Evolutionary conservation across 2,113 vertebrate genomes (phyloP), one percentile per base, ranked within the genome.

Genomic region (Sylvilagus bachmani): DNA sequence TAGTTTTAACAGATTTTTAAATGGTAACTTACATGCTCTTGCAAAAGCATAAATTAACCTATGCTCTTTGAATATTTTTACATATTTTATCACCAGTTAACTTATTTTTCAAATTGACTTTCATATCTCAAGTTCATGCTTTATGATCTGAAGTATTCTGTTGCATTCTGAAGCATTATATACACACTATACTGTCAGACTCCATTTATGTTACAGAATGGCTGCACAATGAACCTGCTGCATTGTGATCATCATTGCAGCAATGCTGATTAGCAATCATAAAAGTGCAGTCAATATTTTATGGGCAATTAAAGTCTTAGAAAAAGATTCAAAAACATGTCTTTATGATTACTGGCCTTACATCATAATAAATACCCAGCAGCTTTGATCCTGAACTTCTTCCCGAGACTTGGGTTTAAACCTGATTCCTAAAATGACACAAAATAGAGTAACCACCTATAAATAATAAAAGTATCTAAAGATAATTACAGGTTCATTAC

Each of bases 31-130:
- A 88, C 36, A 25, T 7, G 29, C 6, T 75, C 92, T 33, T 85
- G 33, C 5, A 75, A 90, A 95, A 81, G 17, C 13, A 62, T n/a
- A 77, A 88, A 62, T 87, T 90, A 85, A 71, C 21, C 22, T 13
- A 27, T 3, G 19, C 10, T 93, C 13, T 66, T 89, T 51, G 22
- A 80, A 17, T 38, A 58, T 53, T 89, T 86, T 62, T 27, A 27
- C 19, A 85, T 24, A 75, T 95, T 92, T 90, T 6, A 31, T 81
- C 25, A 95, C n/a, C 86, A 74, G 6, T 61, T 91, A 82, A 55
- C 8, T 92, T 83, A 77, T 90, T 95, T 93, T 84, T 24, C 29
- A 89, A 69, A 79, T 58, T 83, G 22, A 58, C 25, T 90, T 87
- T 80, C 83, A 75, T 90, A 94, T 1, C 44, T 88, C n/a, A 79